phyloP scores from a whole-genome alignment of 2,888 invertebrate genomes.

The Aphodius granarius region DNA sequence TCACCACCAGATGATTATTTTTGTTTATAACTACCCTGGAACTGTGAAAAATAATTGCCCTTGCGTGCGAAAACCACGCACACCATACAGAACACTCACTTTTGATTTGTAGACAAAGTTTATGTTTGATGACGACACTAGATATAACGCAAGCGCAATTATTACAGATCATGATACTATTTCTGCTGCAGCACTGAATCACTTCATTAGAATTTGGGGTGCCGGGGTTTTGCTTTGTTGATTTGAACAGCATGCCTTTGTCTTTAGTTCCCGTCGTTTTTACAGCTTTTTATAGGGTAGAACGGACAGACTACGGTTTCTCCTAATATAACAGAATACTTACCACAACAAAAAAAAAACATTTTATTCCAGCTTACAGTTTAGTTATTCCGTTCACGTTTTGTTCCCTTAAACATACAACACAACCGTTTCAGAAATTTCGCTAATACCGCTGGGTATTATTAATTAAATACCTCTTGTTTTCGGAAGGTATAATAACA shows the following conservation, averaged over 20 bases:
- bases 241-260: background rate
- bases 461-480: background rate
- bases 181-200: background rate
- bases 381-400: background rate
- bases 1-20: background rate
- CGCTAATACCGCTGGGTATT: background rate
- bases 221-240: background rate
- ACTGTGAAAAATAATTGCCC: background rate
- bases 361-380: background rate
- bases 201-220: background rate
- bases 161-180: background rate
- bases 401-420: background rate
- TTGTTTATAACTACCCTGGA: background rate
- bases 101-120: background rate
- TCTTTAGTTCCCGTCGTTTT: background rate
- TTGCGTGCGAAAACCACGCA: background rate
- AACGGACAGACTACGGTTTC: background rate
- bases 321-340: slow-evolving; percentile 3
- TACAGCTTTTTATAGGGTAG: background rate
- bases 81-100: background rate
- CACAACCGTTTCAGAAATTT: background rate
- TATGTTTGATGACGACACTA: background rate
- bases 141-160: background rate
- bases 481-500: background rate
- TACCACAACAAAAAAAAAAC: background rate